Base-by-base conservation (phyloP, 2,888 invertebrate species). In the Anodontia alba region DNA sequence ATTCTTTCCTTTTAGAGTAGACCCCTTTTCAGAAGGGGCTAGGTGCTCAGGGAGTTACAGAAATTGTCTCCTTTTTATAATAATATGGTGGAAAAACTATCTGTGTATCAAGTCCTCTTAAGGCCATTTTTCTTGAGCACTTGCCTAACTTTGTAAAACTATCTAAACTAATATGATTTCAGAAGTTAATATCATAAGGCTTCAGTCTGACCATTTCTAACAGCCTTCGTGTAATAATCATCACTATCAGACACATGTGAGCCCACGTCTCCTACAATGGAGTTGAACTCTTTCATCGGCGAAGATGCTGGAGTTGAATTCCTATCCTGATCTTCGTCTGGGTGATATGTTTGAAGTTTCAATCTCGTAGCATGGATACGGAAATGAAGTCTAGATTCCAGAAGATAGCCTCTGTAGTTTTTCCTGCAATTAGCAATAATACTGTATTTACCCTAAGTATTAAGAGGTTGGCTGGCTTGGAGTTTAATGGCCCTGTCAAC, bases 371-470 rank as follows among this genome's bases (percentile, higher is more conserved):
- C 96, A 93, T 98, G 98, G 86, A 98, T 97, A 89, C 97, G 96
- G 95, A 98, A 98, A 94, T 98, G 98, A 26, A 98, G 95, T 51
- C 98, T 96, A 0, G 98, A 98, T 93, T 98, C 98, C 88, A 98
- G 94, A 0, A 97, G 96, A 94, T 98, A 98, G 2, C 97, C 97
- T 15, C 97, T 97, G 94, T 96, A 98, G 93, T 97, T 97, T 95
- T 97, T 97, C 95, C 98, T 98, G 95, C 0, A 96, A 96, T 54
- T 78, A 20, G 66, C n/a, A n/a, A n/a, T n/a, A n/a, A n/a, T n/a
- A n/a, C n/a, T n/a, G n/a, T n/a, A n/a, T n/a, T n/a, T n/a, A n/a
- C n/a, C n/a, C n/a, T n/a, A n/a, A n/a, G n/a, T n/a, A n/a, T n/a
- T n/a, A n/a, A n/a, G n/a, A n/a, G n/a, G n/a, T n/a, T n/a, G n/a